Evolutionary conservation across 2,888 invertebrate genomes (phyloP).

Genomic region (Calliphora vomitoria): DNA sequence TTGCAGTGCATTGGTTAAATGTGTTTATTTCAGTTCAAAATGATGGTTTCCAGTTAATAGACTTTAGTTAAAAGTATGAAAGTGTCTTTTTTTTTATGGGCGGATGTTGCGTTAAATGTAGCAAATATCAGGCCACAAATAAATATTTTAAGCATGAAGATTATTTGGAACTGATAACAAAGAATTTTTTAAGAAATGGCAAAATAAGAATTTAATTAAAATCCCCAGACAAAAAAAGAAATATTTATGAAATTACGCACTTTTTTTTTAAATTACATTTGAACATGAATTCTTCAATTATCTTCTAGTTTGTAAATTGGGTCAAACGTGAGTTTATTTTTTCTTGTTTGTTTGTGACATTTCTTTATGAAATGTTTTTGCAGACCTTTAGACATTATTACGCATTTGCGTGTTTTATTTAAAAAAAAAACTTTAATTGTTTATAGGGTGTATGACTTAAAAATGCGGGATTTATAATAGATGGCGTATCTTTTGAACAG

Average conservation of each 20-base stretch:
- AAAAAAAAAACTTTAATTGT: no score
- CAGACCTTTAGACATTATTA: not conserved
- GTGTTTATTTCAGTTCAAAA: conserved; percentile 23
- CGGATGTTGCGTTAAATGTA: conserved; percentile 47
- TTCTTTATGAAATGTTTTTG: not conserved
- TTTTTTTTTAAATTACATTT: conserved; percentile 21
- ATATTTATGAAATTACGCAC: conserved; percentile 26
- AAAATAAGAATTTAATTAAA: conserved; percentile 42
- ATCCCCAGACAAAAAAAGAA: not conserved
- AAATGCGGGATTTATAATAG: no score
- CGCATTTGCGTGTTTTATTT: not conserved
- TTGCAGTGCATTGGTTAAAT: conserved; percentile 2
- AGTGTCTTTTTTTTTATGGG: conserved; percentile 26
- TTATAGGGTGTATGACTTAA: no score
- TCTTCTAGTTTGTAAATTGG: conserved; percentile 43
- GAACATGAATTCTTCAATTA: conserved; percentile 15
- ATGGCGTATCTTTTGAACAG: no score
- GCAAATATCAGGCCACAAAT: not conserved
- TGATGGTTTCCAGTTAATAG: conserved; percentile 57
- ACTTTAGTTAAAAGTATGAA: not conserved
- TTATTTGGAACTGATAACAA: conserved; percentile 31
- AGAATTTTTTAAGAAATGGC: not conserved
- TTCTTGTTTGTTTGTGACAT: not conserved
- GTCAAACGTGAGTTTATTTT: conserved; percentile 53
- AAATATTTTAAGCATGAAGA: conserved; percentile 2